A percentile compares a stretch with the other conserved stretches of the same genome.
phyloP scores from a whole-genome alignment of 2,797 vertebrate species.

The Chelon auratus region DNA sequence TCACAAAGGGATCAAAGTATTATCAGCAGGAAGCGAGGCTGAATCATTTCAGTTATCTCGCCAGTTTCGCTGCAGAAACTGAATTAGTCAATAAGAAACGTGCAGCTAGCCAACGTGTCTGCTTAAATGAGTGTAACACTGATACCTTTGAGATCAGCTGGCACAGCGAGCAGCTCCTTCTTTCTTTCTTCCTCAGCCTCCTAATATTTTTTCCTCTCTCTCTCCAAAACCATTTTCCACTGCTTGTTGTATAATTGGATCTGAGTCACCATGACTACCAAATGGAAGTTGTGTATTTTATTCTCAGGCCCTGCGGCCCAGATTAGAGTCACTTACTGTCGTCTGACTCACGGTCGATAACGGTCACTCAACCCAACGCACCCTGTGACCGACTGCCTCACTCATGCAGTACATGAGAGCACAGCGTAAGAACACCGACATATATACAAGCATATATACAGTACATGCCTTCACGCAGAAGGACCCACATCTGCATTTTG shows the following conservation, averaged over 20 bases:
- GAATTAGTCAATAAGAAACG: slow-evolving; percentile 1
- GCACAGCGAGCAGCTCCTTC: slow-evolving; percentile 19
- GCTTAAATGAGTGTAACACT: slow-evolving; percentile 28
- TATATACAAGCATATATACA: background rate
- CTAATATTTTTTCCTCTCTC: slow-evolving; percentile 22
- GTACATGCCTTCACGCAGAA: background rate
- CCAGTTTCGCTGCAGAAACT: slow-evolving; percentile 13
- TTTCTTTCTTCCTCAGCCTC: slow-evolving; percentile 26
- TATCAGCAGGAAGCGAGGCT: background rate
- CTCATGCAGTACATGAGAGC: background rate
- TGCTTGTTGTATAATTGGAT: slow-evolving; percentile 70
- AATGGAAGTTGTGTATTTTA: slow-evolving; percentile 56
- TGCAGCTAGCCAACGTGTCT: slow-evolving; percentile 12
- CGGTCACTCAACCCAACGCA: slow-evolving; percentile 49
- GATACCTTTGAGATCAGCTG: slow-evolving; percentile 56
- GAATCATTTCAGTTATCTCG: background rate
- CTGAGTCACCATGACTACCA: slow-evolving; percentile 74
- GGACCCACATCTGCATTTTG: too few species aligned
- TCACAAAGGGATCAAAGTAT: too few species aligned
- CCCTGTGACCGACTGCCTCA: slow-evolving; percentile 48
- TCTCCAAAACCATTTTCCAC: slow-evolving; percentile 66
- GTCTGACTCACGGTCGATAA: slow-evolving; percentile 70
- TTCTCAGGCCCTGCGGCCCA: slow-evolving; percentile 60
- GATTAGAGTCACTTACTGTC: slow-evolving; percentile 64
- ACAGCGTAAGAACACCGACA: background rate